A percentile compares a stretch with the other conserved stretches of the same genome.
These are phyloP conservation scores for Agapornis canus DNA, from an alignment of 2,797 vertebrate species.

Conservation along the genomic window DNA sequence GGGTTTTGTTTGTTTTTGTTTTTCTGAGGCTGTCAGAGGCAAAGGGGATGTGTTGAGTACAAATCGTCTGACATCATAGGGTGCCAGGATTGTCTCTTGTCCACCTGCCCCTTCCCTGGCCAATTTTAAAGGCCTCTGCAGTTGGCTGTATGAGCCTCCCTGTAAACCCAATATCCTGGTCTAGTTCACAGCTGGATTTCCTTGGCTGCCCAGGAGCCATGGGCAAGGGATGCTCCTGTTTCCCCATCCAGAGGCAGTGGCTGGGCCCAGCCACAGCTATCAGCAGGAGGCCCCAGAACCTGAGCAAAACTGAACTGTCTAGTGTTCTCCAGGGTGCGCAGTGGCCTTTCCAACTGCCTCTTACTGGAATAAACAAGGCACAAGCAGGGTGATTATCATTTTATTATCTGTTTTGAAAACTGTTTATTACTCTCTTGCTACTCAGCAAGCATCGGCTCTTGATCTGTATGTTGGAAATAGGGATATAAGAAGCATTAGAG, in stretches of 20 bases:
- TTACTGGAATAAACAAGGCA: neutral
- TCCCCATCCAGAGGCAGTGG: neutral
- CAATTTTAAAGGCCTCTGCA: neutral
- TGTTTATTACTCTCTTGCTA: neutral
- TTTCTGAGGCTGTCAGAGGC: neutral
- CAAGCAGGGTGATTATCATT: neutral
- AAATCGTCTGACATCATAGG: too few species aligned
- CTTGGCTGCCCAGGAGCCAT: neutral
- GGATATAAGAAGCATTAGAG: neutral
- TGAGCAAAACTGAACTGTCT: neutral
- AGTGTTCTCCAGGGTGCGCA: accelerated
- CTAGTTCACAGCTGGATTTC: neutral
- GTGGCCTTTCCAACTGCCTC: neutral
- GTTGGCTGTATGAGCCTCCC: neutral
- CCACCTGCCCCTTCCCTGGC: neutral
- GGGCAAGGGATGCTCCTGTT: neutral
- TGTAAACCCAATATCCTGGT: neutral
- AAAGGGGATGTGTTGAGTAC: neutral
- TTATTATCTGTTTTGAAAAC: neutral
- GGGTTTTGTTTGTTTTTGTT: neutral
- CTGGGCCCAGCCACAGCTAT: neutral
- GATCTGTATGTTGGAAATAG: neutral
- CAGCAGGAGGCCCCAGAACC: neutral
- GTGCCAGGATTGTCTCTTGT: neutral
- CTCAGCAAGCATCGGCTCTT: neutral